phyloP scores from a whole-genome alignment of 1,140 invertebrate genomes.

The Caenorhabditis remanei region DNA sequence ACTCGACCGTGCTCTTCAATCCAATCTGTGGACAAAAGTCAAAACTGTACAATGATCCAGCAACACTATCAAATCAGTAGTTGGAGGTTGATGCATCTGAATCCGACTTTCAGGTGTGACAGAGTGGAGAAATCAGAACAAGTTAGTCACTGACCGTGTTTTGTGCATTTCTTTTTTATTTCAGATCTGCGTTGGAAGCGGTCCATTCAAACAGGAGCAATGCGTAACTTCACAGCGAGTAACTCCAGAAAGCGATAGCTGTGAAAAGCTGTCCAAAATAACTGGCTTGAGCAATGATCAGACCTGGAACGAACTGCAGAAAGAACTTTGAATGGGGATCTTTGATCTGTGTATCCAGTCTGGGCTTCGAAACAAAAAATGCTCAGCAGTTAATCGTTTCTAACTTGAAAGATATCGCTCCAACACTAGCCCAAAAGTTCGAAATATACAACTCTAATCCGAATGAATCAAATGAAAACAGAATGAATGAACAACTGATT shows the following conservation, averaged over 20 bases:
- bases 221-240: conserved; percentile 2
- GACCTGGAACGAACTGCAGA: background rate
- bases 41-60: background rate
- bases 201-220: background rate
- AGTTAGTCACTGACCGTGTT: background rate
- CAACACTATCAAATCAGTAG: conserved; percentile 3
- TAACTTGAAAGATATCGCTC: background rate
- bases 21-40: background rate
- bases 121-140: conserved; percentile 1
- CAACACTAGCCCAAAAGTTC: background rate
- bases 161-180: background rate
- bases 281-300: background rate
- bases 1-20: background rate
- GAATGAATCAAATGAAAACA: background rate
- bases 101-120: conserved; percentile 36
- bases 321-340: conserved; percentile 4
- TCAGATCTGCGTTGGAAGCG: conserved; percentile 38
- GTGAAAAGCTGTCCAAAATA: background rate
- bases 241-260: conserved; percentile 24
- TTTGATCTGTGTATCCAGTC: background rate
- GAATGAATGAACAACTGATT: background rate
- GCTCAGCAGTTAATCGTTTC: background rate
- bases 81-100: conserved; percentile 3
- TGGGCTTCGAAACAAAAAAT: conserved; percentile 7
- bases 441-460: background rate